Evolutionary conservation across 2,113 vertebrate species (phyloP).

Genomic region (Mastomys coucha): DNA sequence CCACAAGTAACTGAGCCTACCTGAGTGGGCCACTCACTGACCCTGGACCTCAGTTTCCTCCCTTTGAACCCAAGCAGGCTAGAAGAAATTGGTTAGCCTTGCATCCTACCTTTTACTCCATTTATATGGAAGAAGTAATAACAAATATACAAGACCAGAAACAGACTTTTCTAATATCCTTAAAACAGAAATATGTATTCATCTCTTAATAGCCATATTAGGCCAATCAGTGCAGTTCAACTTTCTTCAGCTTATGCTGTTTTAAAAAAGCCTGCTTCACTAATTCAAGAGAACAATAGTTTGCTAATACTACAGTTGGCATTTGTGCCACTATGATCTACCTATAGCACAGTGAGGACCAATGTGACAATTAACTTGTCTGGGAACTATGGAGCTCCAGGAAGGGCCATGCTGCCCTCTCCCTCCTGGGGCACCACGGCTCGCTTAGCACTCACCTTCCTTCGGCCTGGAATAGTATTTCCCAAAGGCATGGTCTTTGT

Average conservation of each 20-base stretch:
- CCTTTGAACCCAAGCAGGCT: not conserved
- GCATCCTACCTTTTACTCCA: not conserved
- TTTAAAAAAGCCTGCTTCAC: not conserved
- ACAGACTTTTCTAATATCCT: not conserved
- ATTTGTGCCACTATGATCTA: not conserved
- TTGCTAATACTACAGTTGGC: no score
- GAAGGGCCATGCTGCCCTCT: not conserved
- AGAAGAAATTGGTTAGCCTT: not conserved
- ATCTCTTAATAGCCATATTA: not conserved
- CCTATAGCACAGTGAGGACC: not conserved
- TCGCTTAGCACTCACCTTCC: slow-evolving; percentile 89
- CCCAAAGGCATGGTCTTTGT: slow-evolving; percentile 96
- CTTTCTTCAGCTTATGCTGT: not conserved
- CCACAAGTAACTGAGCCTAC: not conserved
- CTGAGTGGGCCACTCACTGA: not conserved
- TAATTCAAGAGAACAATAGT: not conserved
- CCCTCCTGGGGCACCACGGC: accelerated
- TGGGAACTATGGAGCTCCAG: no score
- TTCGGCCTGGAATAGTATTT: slow-evolving; percentile 97
- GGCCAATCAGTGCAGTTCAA: not conserved
- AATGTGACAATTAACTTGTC: no score
- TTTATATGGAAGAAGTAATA: not conserved
- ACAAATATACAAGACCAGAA: not conserved
- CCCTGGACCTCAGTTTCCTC: not conserved
- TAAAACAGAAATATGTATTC: not conserved